Conservation (phyloP, 2,797 vertebrate species). For the Varecia variegata region DNA sequence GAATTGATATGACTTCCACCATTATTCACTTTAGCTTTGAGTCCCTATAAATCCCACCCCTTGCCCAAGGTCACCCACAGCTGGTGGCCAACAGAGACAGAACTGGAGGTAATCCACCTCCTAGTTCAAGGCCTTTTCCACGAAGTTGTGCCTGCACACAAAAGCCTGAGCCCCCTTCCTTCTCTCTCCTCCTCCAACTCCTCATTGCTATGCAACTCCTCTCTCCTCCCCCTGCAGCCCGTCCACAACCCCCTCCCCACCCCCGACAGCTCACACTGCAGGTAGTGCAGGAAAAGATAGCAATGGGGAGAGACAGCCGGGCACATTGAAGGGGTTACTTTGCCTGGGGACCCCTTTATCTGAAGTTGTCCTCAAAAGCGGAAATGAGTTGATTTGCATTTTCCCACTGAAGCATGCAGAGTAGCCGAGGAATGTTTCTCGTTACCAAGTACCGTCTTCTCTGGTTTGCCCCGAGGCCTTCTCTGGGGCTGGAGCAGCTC, state of each 20-base stretch:
- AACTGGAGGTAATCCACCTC: background rate
- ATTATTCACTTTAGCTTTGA: background rate
- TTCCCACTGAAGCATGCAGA: constrained; percentile 81
- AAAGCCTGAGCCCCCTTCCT: background rate
- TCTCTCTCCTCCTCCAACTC: background rate
- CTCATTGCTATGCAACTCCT: constrained; percentile 63
- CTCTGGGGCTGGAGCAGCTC: constrained; percentile 82
- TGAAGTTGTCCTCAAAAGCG: constrained; percentile 82
- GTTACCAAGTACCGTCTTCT: constrained; percentile 73
- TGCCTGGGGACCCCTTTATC: constrained; percentile 82
- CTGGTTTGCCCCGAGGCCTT: constrained; percentile 85
- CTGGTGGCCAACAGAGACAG: background rate
- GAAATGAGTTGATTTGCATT: constrained; percentile 87
- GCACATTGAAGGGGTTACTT: constrained; percentile 76
- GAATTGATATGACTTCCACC: background rate
- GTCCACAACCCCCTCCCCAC: background rate
- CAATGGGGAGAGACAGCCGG: constrained; percentile 57
- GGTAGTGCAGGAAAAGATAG: constrained; percentile 62
- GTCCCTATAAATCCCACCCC: background rate
- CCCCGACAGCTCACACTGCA: background rate
- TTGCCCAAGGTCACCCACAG: constrained; percentile 43
- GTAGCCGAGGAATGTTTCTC: constrained; percentile 76
- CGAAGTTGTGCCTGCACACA: background rate
- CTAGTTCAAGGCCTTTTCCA: constrained; percentile 30
- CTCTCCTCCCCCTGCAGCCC: background rate